phyloP scores from a whole-genome alignment of 2,113 vertebrate genomes.

The Apistogramma diplotaenia region DNA sequence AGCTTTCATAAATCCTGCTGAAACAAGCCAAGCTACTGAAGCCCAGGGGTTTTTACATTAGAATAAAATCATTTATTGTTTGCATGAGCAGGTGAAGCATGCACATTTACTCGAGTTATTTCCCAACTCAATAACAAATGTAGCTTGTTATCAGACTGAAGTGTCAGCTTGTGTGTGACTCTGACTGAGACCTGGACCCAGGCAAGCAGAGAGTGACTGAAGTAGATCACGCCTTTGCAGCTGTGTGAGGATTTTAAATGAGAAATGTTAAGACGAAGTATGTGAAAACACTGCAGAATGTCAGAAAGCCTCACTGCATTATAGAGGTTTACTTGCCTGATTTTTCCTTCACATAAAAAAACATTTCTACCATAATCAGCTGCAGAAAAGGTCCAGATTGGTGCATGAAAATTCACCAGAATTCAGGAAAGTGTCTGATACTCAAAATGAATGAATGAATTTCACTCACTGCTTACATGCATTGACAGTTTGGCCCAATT shows the following conservation, averaged over 20 bases:
- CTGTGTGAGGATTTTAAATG: no score
- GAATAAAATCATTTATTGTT: not conserved
- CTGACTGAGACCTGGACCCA: not conserved
- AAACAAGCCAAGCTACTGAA: not conserved
- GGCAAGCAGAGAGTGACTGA: not conserved
- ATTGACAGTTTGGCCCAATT: not conserved
- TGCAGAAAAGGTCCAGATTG: not conserved
- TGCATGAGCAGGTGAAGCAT: not conserved
- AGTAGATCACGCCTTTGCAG: no score
- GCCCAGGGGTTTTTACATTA: not conserved
- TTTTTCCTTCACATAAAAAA: not conserved
- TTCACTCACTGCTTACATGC: not conserved
- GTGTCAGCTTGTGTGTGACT: not conserved
- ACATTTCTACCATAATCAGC: rapidly evolving
- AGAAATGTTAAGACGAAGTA: no score
- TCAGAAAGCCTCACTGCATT: rapidly evolving
- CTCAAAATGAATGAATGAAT: not conserved
- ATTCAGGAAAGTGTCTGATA: not conserved
- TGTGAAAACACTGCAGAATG: not conserved
- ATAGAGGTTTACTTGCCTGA: not conserved
- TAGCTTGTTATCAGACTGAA: not conserved
- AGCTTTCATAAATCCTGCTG: rapidly evolving
- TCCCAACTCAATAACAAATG: not conserved
- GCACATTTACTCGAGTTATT: not conserved
- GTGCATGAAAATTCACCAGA: not conserved